phyloP scores from a whole-genome alignment of 2,888 invertebrate genomes.

The Carabus problematicus region DNA sequence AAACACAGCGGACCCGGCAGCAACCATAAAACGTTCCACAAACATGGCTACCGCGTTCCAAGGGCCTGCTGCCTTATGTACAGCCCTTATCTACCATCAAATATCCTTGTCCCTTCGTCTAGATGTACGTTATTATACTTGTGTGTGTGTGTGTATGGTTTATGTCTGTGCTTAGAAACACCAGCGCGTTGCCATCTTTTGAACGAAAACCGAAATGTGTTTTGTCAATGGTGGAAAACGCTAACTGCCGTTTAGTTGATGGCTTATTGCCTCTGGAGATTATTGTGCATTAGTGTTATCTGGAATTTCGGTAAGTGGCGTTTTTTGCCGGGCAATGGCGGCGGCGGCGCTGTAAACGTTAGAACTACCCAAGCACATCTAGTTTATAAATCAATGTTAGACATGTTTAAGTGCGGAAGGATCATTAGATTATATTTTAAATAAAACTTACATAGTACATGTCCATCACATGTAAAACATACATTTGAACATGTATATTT shows the following conservation, averaged over 20 bases:
- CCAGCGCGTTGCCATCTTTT: neutral
- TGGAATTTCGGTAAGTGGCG: neutral
- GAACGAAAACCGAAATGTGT: neutral
- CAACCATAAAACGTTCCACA: constrained; percentile 15
- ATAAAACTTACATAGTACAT: neutral
- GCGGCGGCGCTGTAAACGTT: too few species aligned
- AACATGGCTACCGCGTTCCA: constrained; percentile 13
- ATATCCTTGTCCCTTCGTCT: too few species aligned
- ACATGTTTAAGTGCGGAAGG: neutral
- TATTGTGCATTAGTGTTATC: neutral
- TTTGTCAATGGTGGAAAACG: neutral
- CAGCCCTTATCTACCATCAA: constrained; percentile 1
- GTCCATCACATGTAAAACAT: neutral
- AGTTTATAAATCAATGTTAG: neutral
- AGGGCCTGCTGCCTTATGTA: constrained; percentile 11
- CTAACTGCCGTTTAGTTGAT: too few species aligned
- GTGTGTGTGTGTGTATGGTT: neutral
- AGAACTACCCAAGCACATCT: neutral
- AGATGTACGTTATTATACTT: too few species aligned
- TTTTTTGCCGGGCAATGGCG: neutral
- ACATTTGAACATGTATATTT: too few species aligned
- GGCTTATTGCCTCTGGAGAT: too few species aligned
- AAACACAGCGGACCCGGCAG: neutral
- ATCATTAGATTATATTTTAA: constrained; percentile 1
- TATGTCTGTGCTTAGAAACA: neutral